Evolutionary conservation across 2,113 vertebrate species (phyloP), one percentile per base, ranked within the genome.

Genomic region (Lepus timidus): DNA sequence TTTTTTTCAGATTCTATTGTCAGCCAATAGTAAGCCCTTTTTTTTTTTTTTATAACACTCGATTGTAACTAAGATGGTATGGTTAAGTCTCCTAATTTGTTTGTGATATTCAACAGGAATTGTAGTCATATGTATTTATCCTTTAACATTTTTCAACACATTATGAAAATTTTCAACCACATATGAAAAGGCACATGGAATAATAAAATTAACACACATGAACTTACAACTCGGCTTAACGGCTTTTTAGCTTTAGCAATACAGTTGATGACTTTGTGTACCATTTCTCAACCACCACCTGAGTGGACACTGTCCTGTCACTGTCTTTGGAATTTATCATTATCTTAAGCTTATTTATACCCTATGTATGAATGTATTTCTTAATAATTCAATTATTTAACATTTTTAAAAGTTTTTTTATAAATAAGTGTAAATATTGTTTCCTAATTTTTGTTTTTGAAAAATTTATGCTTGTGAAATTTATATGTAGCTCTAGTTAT

Each of bases 81-180:
- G 36, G 6, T 86, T 44, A 90, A 8, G 0, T 64, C 51, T 90
- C 25, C 23, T n/a, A 14, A 89, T 12, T 19, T 19, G 20, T 61
- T 85, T 85, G 25, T 27, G 62, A 85, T 87, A 44, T 76, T 87
- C 25, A 80, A 64, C 1, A 84, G 51, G 84, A 91, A 80, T 65
- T 82, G 20, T 79, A 6, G 1, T 91, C 29, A 73, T 20, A 73
- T 14, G 9, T 2, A 62, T 29, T 75, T 65, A n/a, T 36, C 44
- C 64, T 39, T 92, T 87, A 64, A 79, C 14, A 65, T 82, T 86
- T 93, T 85, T 87, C 39, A 80, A 39, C 16, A 55, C 7, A 33
- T 82, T 65, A 44, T 67, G 51, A 73, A 81, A 62, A 44, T 5
- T 19, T 93, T 80, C 73, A 89, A 55, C 33, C 20, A n/a, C 61